A percentile compares a stretch with the other conserved stretches of the same genome.
These are phyloP conservation scores for Ptychochromis oligacanthus DNA, from an alignment of 2,113 vertebrate genomes.

Conservation along the genomic window DNA sequence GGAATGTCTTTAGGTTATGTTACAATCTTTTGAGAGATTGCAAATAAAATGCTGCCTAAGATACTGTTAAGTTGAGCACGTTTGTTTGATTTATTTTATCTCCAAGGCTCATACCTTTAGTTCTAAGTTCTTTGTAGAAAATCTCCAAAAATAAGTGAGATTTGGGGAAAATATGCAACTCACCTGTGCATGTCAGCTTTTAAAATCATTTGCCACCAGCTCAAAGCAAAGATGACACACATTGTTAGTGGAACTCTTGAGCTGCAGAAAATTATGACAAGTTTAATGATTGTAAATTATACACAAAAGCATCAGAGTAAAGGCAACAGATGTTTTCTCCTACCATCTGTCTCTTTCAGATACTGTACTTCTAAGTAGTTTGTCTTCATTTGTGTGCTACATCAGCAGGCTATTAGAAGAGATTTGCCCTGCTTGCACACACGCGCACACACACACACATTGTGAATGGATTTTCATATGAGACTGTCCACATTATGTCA, in stretches of 20 bases:
- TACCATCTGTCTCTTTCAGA: conserved; percentile 39
- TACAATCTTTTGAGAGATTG: not conserved
- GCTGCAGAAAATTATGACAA: not conserved
- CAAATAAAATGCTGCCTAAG: not conserved
- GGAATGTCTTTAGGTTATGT: not conserved
- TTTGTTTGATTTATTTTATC: not conserved
- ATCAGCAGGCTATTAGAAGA: conserved; percentile 35
- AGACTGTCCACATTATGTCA: conserved; percentile 49
- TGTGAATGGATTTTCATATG: conserved; percentile 40
- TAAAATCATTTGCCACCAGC: not conserved
- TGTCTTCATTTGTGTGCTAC: conserved; percentile 38
- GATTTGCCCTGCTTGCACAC: conserved; percentile 43
- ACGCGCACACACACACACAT: conserved; percentile 21
- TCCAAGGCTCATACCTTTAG: not conserved
- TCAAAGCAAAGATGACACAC: not conserved
- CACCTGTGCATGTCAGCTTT: not conserved
- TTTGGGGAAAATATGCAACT: not conserved
- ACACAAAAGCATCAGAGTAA: conserved; percentile 16
- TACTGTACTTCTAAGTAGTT: conserved; percentile 26
- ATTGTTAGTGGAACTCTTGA: not conserved
- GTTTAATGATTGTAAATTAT: not conserved
- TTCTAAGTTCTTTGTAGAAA: accelerated
- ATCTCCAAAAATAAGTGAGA: not conserved
- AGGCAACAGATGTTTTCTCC: conserved; percentile 18
- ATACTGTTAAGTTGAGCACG: not conserved